Base-by-base conservation (phyloP, 1,140 invertebrate genomes). In the Chlorops oryzae region DNA sequence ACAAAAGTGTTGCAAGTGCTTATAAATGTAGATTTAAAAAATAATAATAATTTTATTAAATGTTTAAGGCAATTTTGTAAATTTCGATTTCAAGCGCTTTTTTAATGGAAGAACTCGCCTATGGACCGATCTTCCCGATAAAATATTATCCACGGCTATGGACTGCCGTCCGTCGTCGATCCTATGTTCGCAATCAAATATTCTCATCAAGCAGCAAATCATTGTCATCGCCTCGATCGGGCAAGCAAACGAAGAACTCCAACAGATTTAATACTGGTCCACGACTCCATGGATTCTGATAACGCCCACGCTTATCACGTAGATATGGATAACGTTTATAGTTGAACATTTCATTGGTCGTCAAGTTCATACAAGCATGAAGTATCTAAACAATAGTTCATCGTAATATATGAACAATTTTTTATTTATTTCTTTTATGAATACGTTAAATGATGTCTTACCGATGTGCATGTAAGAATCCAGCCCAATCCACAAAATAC, bases 301-400 rank as follows among this genome's bases (percentile, higher is more conserved):
- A 93, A 55, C 85, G 82, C 1, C 91, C 92, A 50, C 86, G 80
- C 60, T 88, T 88, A 62, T 94, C 90, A 24, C 88, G 76, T 44
- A 95, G 70, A 66, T 96, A 94, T 0, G 88, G 83, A 65, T 94
- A 95, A 18, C 89, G 78, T 64, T 92, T 92, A 61, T 90, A 90
- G 74, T 93, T 93, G 60, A 94, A 90, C 84, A 90, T 88, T 73
- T 95, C 92, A 66, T 95, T 96, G 15, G 91, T 94, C 7, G 92
- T 96, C 13, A 95, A 73, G 74, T 94, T 95, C 82, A 90, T 87
- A 58, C 87, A 90, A 2, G 88, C 89, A 65, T 91, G 87, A 7
- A 90, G 72, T 25, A 91, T 81, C 87, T 91, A 27, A 4, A 17
- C 5, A 37, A 34, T 1, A 6, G 18, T 17, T 12, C 15, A 0